Conservation (phyloP, 1,140 invertebrate species). For the Linepithema humile region DNA sequence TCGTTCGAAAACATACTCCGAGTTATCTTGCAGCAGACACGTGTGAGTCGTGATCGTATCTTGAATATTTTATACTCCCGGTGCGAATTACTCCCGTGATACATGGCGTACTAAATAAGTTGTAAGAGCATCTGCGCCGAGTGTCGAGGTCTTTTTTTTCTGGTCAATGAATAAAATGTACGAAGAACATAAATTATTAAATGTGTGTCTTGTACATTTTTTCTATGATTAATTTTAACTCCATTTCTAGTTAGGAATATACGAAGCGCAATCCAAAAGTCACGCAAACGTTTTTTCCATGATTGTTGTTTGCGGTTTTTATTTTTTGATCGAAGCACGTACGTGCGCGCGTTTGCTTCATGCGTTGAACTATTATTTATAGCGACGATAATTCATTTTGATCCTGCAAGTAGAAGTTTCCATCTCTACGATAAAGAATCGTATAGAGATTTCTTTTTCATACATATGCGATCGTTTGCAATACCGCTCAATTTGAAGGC, state of each 20-base stretch:
- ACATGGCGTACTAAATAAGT: constrained; percentile 34
- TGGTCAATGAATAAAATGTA: not conserved
- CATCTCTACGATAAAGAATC: not conserved
- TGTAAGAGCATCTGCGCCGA: not conserved
- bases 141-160: not conserved
- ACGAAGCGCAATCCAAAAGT: too few species aligned
- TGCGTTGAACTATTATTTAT: not conserved
- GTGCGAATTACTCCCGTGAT: constrained; percentile 43
- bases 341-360: not conserved
- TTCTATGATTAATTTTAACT: not conserved
- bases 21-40: constrained; percentile 12
- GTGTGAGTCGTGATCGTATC: constrained; percentile 35
- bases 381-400: not conserved
- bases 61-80: constrained; percentile 46
- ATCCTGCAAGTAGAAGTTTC: not conserved
- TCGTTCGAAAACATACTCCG: constrained; percentile 7
- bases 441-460: not conserved
- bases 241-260: not conserved
- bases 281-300: too few species aligned
- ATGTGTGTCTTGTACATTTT: not conserved
- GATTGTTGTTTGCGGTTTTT: too few species aligned
- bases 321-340: too few species aligned
- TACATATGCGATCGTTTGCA: not conserved
- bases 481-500: not conserved
- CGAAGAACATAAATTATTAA: not conserved